Evolutionary conservation across 2,888 invertebrate genomes (phyloP), one percentile per base, ranked within the genome.

Genomic region (Dinocampus coccinellae): DNA sequence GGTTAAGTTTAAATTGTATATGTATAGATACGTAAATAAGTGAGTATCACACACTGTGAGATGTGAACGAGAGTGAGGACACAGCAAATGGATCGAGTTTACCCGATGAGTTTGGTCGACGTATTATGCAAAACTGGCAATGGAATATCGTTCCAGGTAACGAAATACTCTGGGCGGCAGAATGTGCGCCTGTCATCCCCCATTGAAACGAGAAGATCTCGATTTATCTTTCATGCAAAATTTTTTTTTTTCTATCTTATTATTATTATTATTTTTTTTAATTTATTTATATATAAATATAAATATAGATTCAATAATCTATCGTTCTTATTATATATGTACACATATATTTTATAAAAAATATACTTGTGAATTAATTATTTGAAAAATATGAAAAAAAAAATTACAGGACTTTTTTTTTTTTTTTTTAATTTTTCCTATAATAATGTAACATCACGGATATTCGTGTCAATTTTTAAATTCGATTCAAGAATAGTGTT

Each of bases 181-280:
- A 74, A 74, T 74, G 63, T 63, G 47, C 64, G 61, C 69, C 69
- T 72, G 73, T 76, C 76, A 72, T 75, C 71, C 64, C 71, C 65
- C 53, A 24, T 63, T 13, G 22, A 24, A 36, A 52, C 7, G 33
- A 36, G 29, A 22, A 36, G 24, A 16, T 22, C 10, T 70, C 73
- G 72, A 76, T 76, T 70, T 69, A 70, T 76, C 76, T 70, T 75
- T 74, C 60, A 69, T 26, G 47, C 53, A 60, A 57, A 74, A 67
- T 72, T 67, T 57, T 20, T 10, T 52, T 65, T 10, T 29, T 3
- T 11, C 42, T 16, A 6, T 16, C 9, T 16, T 36, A 10, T 33
- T 29, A 64, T 52, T 39, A 42, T 64, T 64, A n/a, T n/a, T n/a
- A n/a, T n/a, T n/a, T n/a, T n/a, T n/a, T n/a, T n/a, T n/a, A n/a